phyloP scores from a whole-genome alignment of 2,797 vertebrate genomes.

The Silurus aristotelis region DNA sequence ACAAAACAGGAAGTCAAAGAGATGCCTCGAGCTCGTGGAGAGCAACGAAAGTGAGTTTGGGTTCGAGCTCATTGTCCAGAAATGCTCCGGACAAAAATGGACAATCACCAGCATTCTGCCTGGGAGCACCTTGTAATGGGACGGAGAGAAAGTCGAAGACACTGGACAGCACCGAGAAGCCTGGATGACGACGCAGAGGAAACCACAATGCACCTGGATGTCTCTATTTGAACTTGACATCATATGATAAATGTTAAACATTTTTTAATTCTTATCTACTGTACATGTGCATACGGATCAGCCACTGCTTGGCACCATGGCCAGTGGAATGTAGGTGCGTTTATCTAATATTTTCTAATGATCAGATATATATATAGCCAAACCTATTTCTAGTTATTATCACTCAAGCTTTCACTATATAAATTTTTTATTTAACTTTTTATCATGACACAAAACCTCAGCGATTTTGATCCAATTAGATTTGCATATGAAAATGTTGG shows the following conservation, averaged over 20 bases:
- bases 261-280: constrained; percentile 68
- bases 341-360: constrained; percentile 12
- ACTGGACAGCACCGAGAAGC: constrained; percentile 44
- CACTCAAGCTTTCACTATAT: background rate
- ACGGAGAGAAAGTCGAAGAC: constrained; percentile 45
- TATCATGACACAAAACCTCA: too few species aligned
- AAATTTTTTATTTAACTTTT: too few species aligned
- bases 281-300: constrained; percentile 57
- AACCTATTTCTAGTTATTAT: constrained; percentile 19
- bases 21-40: constrained; percentile 91
- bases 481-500: too few species aligned
- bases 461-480: too few species aligned
- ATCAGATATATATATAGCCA: background rate
- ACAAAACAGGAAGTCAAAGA: constrained; percentile 96
- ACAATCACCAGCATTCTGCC: constrained; percentile 90
- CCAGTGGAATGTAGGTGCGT: background rate
- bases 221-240: constrained; percentile 66
- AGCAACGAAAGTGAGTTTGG: constrained; percentile 90
- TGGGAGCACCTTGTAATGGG: constrained; percentile 76
- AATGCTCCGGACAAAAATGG: constrained; percentile 95
- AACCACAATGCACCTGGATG: constrained; percentile 60
- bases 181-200: constrained; percentile 36
- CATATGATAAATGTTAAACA: constrained; percentile 75
- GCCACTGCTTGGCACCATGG: constrained; percentile 57
- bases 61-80: constrained; percentile 91